Conservation (phyloP, 2,888 invertebrate species). For the Halictus ligatus region DNA sequence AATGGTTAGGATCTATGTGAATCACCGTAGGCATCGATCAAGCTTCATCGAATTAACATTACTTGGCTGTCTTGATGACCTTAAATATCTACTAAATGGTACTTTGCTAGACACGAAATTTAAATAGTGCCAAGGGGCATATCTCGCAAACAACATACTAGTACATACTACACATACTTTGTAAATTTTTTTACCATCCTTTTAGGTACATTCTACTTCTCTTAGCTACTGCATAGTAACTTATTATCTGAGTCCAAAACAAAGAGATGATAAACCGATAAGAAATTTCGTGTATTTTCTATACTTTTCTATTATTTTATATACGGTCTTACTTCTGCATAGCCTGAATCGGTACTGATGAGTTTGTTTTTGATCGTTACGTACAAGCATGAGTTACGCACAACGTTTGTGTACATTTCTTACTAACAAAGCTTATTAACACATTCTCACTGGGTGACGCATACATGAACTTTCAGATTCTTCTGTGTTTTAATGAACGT, state of each 20-base stretch:
- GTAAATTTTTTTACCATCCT: not conserved
- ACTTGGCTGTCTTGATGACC: not conserved
- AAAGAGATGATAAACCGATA: not conserved
- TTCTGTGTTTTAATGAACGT: not conserved
- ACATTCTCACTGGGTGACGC: not conserved
- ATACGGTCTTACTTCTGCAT: not conserved
- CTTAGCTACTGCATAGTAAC: not conserved
- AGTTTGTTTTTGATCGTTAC: not conserved
- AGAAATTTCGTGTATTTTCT: not conserved
- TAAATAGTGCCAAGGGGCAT: not conserved
- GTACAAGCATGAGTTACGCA: not conserved
- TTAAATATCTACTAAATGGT: not conserved
- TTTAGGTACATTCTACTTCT: not conserved
- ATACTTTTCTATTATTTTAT: not conserved
- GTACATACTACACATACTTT: not conserved
- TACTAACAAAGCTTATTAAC: not conserved
- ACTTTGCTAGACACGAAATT: not conserved
- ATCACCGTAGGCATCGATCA: not conserved
- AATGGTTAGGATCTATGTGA: not conserved
- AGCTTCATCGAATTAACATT: not conserved
- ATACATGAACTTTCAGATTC: not conserved
- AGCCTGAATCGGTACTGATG: not conserved
- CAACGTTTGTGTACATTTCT: not conserved
- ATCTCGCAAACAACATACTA: not conserved
- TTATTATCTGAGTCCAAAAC: not conserved